phyloP scores from a whole-genome alignment of 2,797 vertebrate species.

The Fistularia commersonii region DNA sequence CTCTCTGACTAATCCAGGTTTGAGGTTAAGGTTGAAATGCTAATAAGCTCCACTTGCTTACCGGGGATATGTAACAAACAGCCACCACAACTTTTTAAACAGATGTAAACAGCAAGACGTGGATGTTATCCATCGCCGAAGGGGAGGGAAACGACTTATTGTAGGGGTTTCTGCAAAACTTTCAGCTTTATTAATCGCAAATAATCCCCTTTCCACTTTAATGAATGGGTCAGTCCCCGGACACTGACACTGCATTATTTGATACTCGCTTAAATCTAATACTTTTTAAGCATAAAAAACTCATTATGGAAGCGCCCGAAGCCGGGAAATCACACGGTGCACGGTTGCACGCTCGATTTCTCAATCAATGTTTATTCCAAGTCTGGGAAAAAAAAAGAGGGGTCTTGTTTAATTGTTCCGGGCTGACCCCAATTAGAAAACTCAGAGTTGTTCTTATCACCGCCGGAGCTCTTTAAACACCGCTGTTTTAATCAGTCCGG shows the following conservation, averaged over 20 bases:
- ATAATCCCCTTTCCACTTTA: conserved; percentile 59
- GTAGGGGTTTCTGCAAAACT: conserved; percentile 3
- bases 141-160: conserved; percentile 27
- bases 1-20: conserved; percentile 56
- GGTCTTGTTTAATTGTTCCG: background rate
- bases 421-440: background rate
- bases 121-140: conserved; percentile 21
- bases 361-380: background rate
- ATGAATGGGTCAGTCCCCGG: conserved; percentile 54
- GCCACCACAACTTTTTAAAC: conserved; percentile 25
- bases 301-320: conserved; percentile 40
- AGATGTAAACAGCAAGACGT: conserved; percentile 35
- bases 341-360: conserved; percentile 7
- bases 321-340: conserved; percentile 14
- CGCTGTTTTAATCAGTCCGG: conserved; percentile 3
- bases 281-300: conserved; percentile 31
- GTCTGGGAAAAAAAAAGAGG: background rate
- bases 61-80: conserved; percentile 38
- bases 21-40: conserved; percentile 60
- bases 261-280: conserved; percentile 34
- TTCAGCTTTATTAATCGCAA: conserved; percentile 43
- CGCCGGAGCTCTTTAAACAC: conserved; percentile 1
- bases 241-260: conserved; percentile 44
- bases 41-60: conserved; percentile 54
- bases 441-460: background rate